These are phyloP conservation scores for Fringilla coelebs DNA, from an alignment of 2,797 vertebrate genomes.

Conservation along the genomic window DNA sequence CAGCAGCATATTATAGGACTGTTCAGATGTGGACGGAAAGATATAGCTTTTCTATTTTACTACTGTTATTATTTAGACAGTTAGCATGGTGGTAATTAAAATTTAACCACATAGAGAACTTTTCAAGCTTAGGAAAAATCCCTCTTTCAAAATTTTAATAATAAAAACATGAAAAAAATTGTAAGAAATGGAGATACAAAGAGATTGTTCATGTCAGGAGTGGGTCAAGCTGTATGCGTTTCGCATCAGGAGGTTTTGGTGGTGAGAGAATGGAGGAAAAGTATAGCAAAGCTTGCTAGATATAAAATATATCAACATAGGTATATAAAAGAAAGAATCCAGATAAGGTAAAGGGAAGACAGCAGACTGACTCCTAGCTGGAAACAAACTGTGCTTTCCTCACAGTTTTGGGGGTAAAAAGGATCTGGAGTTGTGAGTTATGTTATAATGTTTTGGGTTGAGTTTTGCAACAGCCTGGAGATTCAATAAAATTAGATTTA, in stretches of 20 bases:
- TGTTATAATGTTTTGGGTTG: neutral
- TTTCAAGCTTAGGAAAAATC: neutral
- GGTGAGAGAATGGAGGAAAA: neutral
- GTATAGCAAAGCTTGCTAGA: neutral
- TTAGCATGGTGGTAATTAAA: neutral
- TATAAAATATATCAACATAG: neutral
- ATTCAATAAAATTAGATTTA: neutral
- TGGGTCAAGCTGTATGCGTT: neutral
- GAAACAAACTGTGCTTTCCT: neutral
- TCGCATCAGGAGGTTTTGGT: neutral
- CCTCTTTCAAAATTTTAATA: neutral
- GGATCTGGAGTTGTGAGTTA: fast-evolving
- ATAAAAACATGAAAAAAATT: neutral
- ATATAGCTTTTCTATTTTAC: neutral
- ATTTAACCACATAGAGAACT: neutral
- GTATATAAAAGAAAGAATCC: neutral
- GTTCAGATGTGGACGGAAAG: neutral
- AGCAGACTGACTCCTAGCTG: neutral
- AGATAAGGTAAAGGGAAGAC: neutral
- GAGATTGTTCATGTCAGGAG: neutral
- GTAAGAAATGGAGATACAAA: neutral
- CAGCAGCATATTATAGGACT: neutral
- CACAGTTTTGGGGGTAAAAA: neutral
- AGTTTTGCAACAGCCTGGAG: neutral
- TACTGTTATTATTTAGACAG: neutral